Evolutionary conservation across 1,140 invertebrate genomes (phyloP).

Genomic region (Aricia agestis): DNA sequence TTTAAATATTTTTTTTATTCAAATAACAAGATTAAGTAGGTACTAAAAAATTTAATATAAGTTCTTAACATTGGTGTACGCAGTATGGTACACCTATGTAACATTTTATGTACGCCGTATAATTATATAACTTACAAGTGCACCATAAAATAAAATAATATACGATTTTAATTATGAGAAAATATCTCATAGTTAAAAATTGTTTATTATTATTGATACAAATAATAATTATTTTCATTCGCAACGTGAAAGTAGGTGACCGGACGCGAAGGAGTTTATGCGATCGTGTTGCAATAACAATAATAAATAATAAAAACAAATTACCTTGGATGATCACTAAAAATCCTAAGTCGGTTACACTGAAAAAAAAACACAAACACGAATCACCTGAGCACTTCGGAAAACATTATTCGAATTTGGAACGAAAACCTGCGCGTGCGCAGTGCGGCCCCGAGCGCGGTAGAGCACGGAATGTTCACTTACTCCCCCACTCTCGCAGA

Average conservation of each 20-base stretch:
- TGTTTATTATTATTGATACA: too few relatives aligned
- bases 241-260: slow-evolving; percentile 33
- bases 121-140: too few relatives aligned
- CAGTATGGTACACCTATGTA: too few relatives aligned
- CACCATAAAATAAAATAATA: too few relatives aligned
- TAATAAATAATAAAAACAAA: slow-evolving; percentile 35
- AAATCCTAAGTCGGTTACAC: slow-evolving; percentile 48
- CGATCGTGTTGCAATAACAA: slow-evolving; percentile 37
- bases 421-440: slow-evolving; percentile 48
- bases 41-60: too few relatives aligned
- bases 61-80: too few relatives aligned
- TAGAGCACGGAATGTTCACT: slow-evolving; percentile 43
- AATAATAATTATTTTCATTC: not conserved
- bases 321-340: slow-evolving; percentile 51
- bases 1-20: too few relatives aligned
- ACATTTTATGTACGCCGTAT: too few relatives aligned
- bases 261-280: slow-evolving; percentile 43
- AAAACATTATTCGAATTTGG: slow-evolving; percentile 58
- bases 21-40: too few relatives aligned
- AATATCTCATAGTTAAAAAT: too few relatives aligned
- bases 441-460: slow-evolving; percentile 42
- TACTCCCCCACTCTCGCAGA: slow-evolving; percentile 52
- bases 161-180: too few relatives aligned
- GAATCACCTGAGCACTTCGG: slow-evolving; percentile 58
- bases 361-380: slow-evolving; percentile 32